Base-by-base conservation (phyloP, 2,797 vertebrate species). In the Halcyon chelicuti region DNA sequence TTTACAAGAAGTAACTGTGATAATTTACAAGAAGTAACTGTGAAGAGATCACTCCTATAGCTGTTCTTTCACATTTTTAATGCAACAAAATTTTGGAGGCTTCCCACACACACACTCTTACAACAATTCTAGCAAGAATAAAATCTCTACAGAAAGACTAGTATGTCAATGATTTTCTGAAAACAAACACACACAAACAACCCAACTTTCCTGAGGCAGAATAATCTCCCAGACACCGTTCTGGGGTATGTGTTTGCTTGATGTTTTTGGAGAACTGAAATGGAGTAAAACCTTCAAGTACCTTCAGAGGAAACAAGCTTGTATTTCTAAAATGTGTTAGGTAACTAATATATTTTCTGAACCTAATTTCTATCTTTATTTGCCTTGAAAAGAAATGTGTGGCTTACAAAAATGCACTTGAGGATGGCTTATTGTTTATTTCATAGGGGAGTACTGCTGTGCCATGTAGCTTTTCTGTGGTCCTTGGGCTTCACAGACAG, bases 401-500 rank as follows among this genome's bases (percentile, higher is more conserved):
- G 14, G 35, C n/a, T 58, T 90, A 33, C 29, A 84, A 78, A 88
- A 94, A 62, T 37, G 12, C 31, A 42, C n/a, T 66, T 14, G 66
- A 47, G 16, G 28, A 62, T 29, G 23, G 21, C 18, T 90, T 74
- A 13, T n/a, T 91, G 8, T 21, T 92, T 88, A 72, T 93, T 86
- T 93, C 52, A 67, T 6, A 42, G 46, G 12, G 25, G 65, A 88
- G 39, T 49, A 54, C 51, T 75, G 49, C 33, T 84, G 66, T 58
- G 79, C 6, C 3, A 47, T 25, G n/a, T 22, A 90, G 46, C 33
- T 21, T 35, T 95, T 93, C 90, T 86, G 54, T 40, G 25, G 51
- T 68, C 29, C 52, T 93, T 67, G 75, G 68, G 47, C 85, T 93
- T 86, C 52, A 33, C 1, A 46, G 72, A 83, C 80, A 83, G 91